Evolutionary conservation across 2,888 invertebrate genomes (phyloP), one percentile per base, ranked within the genome.

Genomic region (Deladenus siricidicola): DNA sequence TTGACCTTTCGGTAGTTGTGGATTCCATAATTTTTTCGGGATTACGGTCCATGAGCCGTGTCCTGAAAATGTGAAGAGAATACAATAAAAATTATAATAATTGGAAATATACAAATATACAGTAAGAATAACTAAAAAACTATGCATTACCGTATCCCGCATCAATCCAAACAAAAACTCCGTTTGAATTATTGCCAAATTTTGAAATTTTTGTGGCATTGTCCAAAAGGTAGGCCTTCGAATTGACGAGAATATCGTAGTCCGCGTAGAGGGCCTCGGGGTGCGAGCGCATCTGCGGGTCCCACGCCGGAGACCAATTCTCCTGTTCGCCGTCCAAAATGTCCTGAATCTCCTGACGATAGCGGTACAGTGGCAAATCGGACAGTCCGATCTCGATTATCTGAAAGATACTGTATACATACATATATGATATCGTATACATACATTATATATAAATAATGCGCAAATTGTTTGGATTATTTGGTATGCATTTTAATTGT

Each of bases 201-300:
- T 24, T 39, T n/a, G 65, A 62, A 26, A 62, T 65, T 58, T 69
- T 54, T 10, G 76, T 71, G 23, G 76, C 72, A 63, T 79, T 74
- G 53, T 74, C 60, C 49, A 80, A 54, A 58, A 80, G 70, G 56
- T 77, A 69, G 2, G 78, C 70, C 68, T 80, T 80, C 29, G 79
- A 79, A 65, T 79, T 78, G 70, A 80, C 78, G 4, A 80, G 65
- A 42, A 80, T 71, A 57, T 80, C 76, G 63, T 80, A 80, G 24
- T 80, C 79, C 3, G 79, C 74, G 39, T 76, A 78, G 58, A 75
- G 74, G 0, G 78, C 75, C 58, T 80, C 80, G 0, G 80, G 80
- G 65, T 80, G 79, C n/a, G 67, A 62, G 42, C 64, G 64, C 70
- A 78, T 71, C 45, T 67, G 67, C 42, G 56, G 53, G 47, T 77